Evolutionary conservation across 2,797 vertebrate genomes (phyloP).

Genomic region (Cossypha niveicapilla): DNA sequence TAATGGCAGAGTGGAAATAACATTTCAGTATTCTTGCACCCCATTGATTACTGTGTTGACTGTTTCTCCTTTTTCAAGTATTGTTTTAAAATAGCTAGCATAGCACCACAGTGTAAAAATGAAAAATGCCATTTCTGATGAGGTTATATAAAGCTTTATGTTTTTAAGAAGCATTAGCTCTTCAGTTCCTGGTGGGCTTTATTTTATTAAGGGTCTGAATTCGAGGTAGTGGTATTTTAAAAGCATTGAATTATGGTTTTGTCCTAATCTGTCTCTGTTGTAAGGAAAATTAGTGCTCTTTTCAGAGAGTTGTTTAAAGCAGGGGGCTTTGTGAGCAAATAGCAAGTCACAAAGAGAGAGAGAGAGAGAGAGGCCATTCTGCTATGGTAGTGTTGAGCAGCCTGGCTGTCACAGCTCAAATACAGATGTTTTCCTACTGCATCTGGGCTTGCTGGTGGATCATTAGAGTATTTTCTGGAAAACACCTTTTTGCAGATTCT

Average conservation of each 20-base stretch:
- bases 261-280: neutral
- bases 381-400: neutral
- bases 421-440: neutral
- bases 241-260: neutral
- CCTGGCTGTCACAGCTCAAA: neutral
- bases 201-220: neutral
- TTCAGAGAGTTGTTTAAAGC: neutral
- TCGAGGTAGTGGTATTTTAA: neutral
- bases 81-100: neutral
- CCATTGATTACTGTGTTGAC: neutral
- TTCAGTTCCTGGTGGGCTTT: neutral
- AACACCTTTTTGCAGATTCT: neutral
- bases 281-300: neutral
- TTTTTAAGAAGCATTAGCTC: neutral
- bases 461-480: neutral
- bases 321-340: neutral
- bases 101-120: neutral
- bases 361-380: neutral
- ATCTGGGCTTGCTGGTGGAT: neutral
- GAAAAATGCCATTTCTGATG: neutral
- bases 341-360: neutral
- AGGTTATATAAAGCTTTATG: neutral
- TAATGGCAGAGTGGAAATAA: neutral
- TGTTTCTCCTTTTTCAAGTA: neutral
- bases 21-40: neutral